Conservation (phyloP, 1,140 invertebrate genomes). For the Harlomillsia oculata region DNA sequence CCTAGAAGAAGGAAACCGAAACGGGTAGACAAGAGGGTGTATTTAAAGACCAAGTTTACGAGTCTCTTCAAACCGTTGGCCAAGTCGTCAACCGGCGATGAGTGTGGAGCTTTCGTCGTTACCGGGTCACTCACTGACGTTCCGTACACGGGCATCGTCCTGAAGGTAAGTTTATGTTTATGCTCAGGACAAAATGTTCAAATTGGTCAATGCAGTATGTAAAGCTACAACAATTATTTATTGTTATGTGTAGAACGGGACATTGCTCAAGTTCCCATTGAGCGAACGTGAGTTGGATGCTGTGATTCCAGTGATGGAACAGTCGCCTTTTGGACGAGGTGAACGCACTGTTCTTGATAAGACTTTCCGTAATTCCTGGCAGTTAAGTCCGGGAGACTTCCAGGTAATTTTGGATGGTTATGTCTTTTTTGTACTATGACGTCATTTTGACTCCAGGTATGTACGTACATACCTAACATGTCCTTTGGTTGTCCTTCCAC, state of each 20-base stretch:
- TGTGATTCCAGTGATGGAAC: conserved; percentile 1
- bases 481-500: background rate
- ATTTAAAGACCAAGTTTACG: too few relatives aligned
- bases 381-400: background rate
- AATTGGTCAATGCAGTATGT: too few relatives aligned
- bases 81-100: too few relatives aligned
- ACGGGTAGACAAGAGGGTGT: too few relatives aligned
- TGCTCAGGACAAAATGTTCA: background rate
- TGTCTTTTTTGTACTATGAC: too few relatives aligned
- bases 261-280: background rate
- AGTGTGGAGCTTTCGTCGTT: background rate
- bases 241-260: background rate
- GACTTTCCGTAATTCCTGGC: conserved; percentile 5
- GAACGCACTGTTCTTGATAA: conserved; percentile 4
- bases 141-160: background rate
- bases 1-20: too few relatives aligned
- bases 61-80: too few relatives aligned
- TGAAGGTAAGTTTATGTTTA: background rate
- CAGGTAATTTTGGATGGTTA: too few relatives aligned
- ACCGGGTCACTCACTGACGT: background rate
- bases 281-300: background rate
- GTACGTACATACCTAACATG: background rate
- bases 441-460: background rate
- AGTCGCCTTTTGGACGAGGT: conserved; percentile 6
- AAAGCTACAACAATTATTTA: background rate